Evolutionary conservation across 2,113 vertebrate genomes (phyloP), one percentile per base, ranked within the genome.

Genomic region (Ascaphus truei): DNA sequence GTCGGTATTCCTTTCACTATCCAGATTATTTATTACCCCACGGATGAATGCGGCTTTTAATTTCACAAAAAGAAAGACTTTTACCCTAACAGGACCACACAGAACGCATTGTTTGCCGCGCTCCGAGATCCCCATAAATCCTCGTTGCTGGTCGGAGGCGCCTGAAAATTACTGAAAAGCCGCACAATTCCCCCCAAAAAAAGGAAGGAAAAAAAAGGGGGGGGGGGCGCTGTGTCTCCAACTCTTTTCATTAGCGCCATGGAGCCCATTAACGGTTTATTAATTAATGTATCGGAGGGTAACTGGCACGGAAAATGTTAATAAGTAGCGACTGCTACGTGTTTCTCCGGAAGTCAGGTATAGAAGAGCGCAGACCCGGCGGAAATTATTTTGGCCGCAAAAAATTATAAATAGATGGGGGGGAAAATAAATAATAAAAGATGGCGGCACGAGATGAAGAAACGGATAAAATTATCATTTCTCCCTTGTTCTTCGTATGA

Each of bases 21-120:
- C 45, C 45, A 61, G 45, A 71, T 71, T 71, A 71, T 71, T 71
- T 71, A 71, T 71, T 71, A 53, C 57, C 67, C 45, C 43, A 61
- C 23, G 43, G 27, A 71, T 71, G 67, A 71, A 71, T 71, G 58
- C 56, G 26, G 67, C 67, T 71, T 61, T 71, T 71, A 71, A 71
- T 71, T 68, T 61, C 45, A 52, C 43, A 69, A 34, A 66, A 45
- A 55, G 30, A 45, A 33, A 47, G 20, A 61, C 60, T 61, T 60
- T 71, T 71, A 71, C 67, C 57, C 33, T 60, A 61, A 26, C 31
- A 61, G 16, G 67, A 61, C 67, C 67, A 71, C 67, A 71, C 67
- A 71, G 57, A 71, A 61, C 61, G 60, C 67, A 61, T 71, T 71
- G 67, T 71, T 58, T 27, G 26, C 36, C 39, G 33, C 15, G 13